A percentile compares a stretch with the other conserved stretches of the same genome.
phyloP scores from a whole-genome alignment of 2,797 vertebrate species.

The Coccyzus lansbergi region DNA sequence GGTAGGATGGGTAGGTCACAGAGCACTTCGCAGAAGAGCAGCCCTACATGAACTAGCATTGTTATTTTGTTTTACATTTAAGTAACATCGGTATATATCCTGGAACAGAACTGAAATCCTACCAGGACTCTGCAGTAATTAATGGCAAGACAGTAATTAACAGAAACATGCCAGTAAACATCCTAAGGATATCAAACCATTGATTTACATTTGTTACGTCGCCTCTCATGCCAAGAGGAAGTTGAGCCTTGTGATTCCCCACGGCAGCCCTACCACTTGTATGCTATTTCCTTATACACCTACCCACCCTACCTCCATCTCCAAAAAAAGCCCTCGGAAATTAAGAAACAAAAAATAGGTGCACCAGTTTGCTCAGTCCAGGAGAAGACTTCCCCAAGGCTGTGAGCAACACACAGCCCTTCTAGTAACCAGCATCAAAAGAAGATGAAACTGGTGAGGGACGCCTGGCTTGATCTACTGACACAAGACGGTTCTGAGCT shows the following conservation, averaged over 20 bases:
- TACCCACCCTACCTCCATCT: too few relatives aligned
- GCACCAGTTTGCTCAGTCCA: neutral
- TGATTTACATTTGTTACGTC: neutral
- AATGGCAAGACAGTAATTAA: neutral
- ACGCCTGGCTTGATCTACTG: fast-evolving
- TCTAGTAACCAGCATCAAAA: neutral
- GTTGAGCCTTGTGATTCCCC: fast-evolving
- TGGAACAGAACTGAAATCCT: neutral
- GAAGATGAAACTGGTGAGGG: neutral
- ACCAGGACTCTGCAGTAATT: neutral
- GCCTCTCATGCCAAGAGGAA: neutral
- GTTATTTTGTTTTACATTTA: neutral
- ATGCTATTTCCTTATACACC: neutral
- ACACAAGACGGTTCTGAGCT: neutral
- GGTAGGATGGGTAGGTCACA: fast-evolving
- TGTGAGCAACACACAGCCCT: fast-evolving
- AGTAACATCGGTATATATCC: fast-evolving
- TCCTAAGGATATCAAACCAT: neutral
- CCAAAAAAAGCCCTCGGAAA: too few relatives aligned
- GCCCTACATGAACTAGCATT: neutral
- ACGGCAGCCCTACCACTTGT: neutral
- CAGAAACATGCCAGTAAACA: constrained; percentile 3
- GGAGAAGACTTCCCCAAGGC: neutral
- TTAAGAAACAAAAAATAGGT: neutral
- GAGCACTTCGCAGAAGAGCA: neutral